phyloP scores from a whole-genome alignment of 2,888 invertebrate genomes.

The Sarcophaga rosellei region DNA sequence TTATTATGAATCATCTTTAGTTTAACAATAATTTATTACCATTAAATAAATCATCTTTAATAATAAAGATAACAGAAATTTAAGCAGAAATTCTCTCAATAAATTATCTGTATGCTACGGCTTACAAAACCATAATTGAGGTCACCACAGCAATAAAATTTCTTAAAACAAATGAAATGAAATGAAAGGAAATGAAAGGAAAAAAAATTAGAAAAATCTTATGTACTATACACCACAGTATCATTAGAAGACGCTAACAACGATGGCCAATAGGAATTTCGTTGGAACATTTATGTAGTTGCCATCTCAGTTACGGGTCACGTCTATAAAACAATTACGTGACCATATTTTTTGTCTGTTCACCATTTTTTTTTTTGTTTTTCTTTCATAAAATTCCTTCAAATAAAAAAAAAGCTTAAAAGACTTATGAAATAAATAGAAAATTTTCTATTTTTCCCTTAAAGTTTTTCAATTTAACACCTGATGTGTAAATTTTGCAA shows the following conservation, averaged over 20 bases:
- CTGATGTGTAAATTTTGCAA: neutral
- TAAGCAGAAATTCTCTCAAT: neutral
- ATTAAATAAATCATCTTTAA: too few relatives aligned
- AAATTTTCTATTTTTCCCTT: constrained; percentile 6
- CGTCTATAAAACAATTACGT: constrained; percentile 35
- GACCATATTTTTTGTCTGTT: constrained; percentile 1
- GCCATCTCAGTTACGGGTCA: constrained; percentile 19
- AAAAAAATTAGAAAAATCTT: neutral
- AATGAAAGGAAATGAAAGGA: neutral
- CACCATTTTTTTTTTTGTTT: neutral
- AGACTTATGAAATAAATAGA: constrained; percentile 1
- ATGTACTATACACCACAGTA: neutral
- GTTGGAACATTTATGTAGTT: neutral
- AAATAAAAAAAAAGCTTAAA: neutral
- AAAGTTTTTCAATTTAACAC: constrained; percentile 18
- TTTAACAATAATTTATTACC: too few relatives aligned
- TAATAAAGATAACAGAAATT: neutral
- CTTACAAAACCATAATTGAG: neutral
- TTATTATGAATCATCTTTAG: too few relatives aligned
- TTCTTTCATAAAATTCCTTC: too few relatives aligned
- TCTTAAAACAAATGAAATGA: neutral
- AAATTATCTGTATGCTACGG: too few relatives aligned
- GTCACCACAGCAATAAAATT: neutral
- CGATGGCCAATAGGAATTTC: neutral
- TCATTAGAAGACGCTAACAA: neutral